Base-by-base conservation (phyloP, 1,140 invertebrate species). In the Dendrolimus punctatus region DNA sequence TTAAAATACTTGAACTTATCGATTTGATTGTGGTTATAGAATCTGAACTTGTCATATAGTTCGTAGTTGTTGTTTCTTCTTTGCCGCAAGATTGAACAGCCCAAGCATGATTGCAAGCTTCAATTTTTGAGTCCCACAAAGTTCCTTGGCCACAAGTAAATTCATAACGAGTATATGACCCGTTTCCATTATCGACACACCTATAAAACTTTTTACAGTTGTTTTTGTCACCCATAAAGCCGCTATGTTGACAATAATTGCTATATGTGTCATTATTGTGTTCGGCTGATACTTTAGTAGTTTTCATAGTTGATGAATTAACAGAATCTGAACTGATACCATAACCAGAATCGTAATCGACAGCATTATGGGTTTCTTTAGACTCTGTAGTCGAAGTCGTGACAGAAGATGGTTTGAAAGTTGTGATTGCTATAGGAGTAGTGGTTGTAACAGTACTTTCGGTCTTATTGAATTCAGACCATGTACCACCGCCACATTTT, bases 201-300 rank as follows among this genome's bases (percentile, higher is more conserved):
- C 92, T 85, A 65, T 93, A 93, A 66, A 93, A 93, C 63, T 91
- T 91, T 50, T 86, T 87, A 68, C 93, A 95, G 48, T 91, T 78
- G 8, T 79, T 80, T 45, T 89, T 88, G 81, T 51, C 50, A 9
- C 42, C 39, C 9, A 44, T 6, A 39, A 45, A 45, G 43, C 43
- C 43, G 23, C n/a, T 44, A 23, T 41, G 45, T 38, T 38, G 8
- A 45, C 50, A 51, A 6, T 45, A 36, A 6, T 39, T 51, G 6
- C 23, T 23, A 23, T 23, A 23, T 23, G 23, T 23, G 23, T 23
- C 23, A 23, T 23, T 23, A 23, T 23, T 23, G 23, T 3, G 23
- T 23, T 23, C 23, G 23, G 23, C 23, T 23, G 23, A 23, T 23
- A 23, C 23, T 3, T 23, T 23, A 23, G 23, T 9, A 43, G 10